Conservation (phyloP, 2,113 vertebrate species). For the Takifugu flavidus region DNA sequence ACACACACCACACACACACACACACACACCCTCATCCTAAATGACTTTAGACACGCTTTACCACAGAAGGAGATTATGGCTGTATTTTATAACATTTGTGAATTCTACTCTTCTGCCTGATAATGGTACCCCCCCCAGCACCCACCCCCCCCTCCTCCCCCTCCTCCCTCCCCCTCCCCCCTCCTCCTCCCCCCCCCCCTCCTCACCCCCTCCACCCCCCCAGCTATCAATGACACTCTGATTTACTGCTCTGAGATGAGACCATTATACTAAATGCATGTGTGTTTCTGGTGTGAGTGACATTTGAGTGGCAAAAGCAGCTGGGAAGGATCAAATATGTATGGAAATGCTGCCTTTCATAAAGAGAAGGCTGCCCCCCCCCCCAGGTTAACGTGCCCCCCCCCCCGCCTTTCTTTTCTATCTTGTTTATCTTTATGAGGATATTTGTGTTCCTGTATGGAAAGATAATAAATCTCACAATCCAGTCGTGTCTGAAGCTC, state of each 20-base stretch:
- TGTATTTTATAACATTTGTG: constrained; percentile 52
- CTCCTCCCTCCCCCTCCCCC: constrained; percentile 36
- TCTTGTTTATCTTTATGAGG: constrained; percentile 53
- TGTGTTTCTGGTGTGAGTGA: constrained; percentile 38
- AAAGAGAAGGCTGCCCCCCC: constrained; percentile 9
- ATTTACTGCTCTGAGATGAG: constrained; percentile 67
- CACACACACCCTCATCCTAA: constrained; percentile 41
- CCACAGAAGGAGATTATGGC: constrained; percentile 69
- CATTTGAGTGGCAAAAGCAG: constrained; percentile 55
- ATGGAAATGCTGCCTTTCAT: constrained; percentile 51
- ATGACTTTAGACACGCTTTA: constrained; percentile 72
- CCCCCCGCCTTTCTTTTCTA: constrained; percentile 40
- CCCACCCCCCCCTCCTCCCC: neutral
- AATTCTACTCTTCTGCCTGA: constrained; percentile 53
- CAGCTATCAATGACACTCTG: constrained; percentile 47
- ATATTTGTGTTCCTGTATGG: constrained; percentile 54
- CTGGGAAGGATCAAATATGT: constrained; percentile 63
- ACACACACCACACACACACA: constrained; percentile 50
- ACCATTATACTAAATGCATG: constrained; percentile 71
- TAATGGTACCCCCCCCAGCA: constrained; percentile 59
- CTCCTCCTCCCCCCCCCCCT: neutral
- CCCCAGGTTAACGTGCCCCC: constrained; percentile 6
- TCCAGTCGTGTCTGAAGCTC: constrained; percentile 37
- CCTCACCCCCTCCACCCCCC: constrained; percentile 29
- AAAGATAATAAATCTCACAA: constrained; percentile 59